A percentile compares a stretch with the other conserved stretches of the same genome.
phyloP scores from a whole-genome alignment of 2,888 invertebrate genomes.

The Papilio gigon region DNA sequence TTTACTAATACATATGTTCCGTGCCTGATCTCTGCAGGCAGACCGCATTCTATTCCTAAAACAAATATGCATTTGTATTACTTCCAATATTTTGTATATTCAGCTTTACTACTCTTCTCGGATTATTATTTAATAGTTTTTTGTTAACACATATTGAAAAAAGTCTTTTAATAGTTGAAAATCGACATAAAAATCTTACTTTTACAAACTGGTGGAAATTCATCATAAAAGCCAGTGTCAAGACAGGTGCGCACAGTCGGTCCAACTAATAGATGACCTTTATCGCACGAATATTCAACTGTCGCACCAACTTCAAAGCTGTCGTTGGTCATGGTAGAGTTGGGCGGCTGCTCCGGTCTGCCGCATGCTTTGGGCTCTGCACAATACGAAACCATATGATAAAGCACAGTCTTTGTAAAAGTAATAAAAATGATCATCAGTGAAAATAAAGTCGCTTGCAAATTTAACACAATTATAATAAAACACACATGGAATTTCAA shows the following conservation, averaged over 20 bases:
- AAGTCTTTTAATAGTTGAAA: background rate
- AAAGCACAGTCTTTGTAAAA: background rate
- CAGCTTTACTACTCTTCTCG: too few relatives aligned
- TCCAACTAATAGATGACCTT: constrained; percentile 93
- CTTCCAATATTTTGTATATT: background rate
- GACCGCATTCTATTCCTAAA: constrained; percentile 89
- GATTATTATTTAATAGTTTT: too few relatives aligned
- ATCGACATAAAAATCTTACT: constrained; percentile 83
- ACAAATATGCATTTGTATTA: constrained; percentile 50
- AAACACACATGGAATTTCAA: background rate
- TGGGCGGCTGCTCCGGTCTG: constrained; percentile 95
- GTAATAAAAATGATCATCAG: background rate
- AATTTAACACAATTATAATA: background rate
- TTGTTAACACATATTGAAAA: too few relatives aligned
- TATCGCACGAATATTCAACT: constrained; percentile 92
- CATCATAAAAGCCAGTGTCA: constrained; percentile 96
- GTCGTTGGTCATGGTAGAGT: constrained; percentile 91
- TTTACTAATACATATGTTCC: constrained; percentile 92
- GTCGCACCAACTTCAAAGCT: constrained; percentile 91
- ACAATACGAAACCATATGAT: constrained; percentile 41
- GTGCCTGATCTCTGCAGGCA: constrained; percentile 92
- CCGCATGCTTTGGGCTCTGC: constrained; percentile 95
- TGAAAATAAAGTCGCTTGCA: background rate
- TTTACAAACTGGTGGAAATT: constrained; percentile 96
- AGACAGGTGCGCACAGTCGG: constrained; percentile 92